Evolutionary conservation across 2,113 vertebrate genomes (phyloP), one percentile per base, ranked within the genome.

Genomic region (Silurus meridionalis): DNA sequence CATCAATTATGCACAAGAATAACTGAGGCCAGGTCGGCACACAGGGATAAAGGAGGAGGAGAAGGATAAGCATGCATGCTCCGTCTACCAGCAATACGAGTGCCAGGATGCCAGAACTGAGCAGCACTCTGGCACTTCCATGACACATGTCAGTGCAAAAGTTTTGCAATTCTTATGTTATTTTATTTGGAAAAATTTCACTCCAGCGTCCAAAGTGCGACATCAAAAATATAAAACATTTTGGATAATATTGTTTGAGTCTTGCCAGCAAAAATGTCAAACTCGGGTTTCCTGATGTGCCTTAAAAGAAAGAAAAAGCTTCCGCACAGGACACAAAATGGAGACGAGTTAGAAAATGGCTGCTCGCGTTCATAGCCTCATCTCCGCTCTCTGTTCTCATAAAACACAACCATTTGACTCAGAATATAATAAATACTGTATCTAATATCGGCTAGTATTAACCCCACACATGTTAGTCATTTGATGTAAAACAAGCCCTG

Each of bases 1-100:
- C 93, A 95, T 95, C 94, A 95, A 95, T 95, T 95, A 95, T 95
- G 94, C 94, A 95, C 94, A 94, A 94, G 94, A 95, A 95, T 95
- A 95, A 95, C 94, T 95, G 91, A 28, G 91, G 92, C 89, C 72
- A 61, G 63, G 87, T 89, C 91, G 69, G 89, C 89, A 91, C 90
- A 88, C 85, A 89, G 92, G 93, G 92, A 93, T 92, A 91, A 93
- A 93, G 91, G 92, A 88, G 90, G 55, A 79, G 23, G 63, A 66
- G 37, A 57, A 21, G 25, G 55, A 48, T 19, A 23, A 37, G 46
- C 9, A 11, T 46, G 14, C 55, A 48, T 19, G 11, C 28, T 52
- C 11, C 69, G 15, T 14, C 90, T 21, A 86, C 87, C 90, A 86
- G 28, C 82, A 92, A 94, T 91, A 92, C 64, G 80, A 92, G 89